These are phyloP conservation scores for Trichogramma pretiosum DNA, from an alignment of 1,140 invertebrate species.

Conservation along the genomic window DNA sequence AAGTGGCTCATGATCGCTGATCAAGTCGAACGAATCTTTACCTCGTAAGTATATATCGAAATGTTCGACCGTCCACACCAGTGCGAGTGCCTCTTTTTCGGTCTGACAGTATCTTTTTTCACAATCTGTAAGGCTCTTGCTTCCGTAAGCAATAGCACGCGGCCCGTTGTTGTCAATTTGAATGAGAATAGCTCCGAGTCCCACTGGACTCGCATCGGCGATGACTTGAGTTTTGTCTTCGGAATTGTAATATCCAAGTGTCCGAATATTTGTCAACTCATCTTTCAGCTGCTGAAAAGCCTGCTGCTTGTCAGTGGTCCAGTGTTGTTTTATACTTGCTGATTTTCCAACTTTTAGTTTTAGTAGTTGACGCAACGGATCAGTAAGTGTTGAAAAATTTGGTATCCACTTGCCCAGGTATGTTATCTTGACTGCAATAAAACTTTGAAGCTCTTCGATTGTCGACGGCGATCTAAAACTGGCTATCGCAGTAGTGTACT, in stretches of 20 bases:
- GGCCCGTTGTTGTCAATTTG: constrained; percentile 21
- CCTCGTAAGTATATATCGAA: constrained; percentile 34
- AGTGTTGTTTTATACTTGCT: constrained; percentile 20
- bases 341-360: too few relatives aligned
- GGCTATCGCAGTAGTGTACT: constrained; percentile 18
- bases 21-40: constrained; percentile 28
- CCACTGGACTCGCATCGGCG: constrained; percentile 41
- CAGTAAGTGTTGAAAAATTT: constrained; percentile 24
- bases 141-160: constrained; percentile 32
- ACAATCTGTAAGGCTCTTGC: constrained; percentile 31
- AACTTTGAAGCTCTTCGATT: constrained; percentile 27
- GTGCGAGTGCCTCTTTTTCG: constrained; percentile 35
- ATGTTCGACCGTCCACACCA: constrained; percentile 30
- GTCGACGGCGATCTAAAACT: constrained; percentile 18
- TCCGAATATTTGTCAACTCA: constrained; percentile 23
- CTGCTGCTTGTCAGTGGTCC: constrained; percentile 18
- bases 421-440: constrained; percentile 29
- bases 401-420: constrained; percentile 30
- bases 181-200: constrained; percentile 33
- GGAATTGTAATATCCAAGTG: constrained; percentile 36
- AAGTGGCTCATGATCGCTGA: constrained; percentile 34
- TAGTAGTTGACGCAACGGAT: constrained; percentile 22
- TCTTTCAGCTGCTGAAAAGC: constrained; percentile 29
- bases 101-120: constrained; percentile 38
- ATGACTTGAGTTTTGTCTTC: constrained; percentile 31